Conservation (phyloP, 2,113 vertebrate species). For the Gasterosteus aculeatus region DNA sequence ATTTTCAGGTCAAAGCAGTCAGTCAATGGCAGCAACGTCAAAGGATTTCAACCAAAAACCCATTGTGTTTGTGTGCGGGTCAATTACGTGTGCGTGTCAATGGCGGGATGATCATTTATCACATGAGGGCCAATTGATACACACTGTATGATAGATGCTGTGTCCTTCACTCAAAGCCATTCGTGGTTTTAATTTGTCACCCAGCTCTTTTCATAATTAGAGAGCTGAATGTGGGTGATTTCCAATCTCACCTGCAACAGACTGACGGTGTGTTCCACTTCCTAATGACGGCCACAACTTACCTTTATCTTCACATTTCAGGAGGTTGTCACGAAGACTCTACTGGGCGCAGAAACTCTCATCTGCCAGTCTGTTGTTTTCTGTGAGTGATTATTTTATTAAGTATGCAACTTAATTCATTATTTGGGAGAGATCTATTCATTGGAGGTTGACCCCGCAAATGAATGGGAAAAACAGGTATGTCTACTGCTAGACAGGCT, state of each 20-base stretch:
- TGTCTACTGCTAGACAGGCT: background rate
- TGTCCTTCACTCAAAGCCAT: background rate
- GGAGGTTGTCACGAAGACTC: background rate
- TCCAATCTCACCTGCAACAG: conserved; percentile 7
- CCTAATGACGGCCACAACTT: background rate
- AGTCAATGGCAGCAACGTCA: conserved; percentile 5
- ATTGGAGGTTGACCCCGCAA: background rate
- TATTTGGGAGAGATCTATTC: background rate
- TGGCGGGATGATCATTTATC: background rate
- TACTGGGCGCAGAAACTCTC: background rate
- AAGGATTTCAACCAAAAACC: background rate
- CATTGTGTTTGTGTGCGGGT: background rate
- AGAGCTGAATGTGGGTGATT: background rate
- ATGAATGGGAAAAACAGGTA: background rate
- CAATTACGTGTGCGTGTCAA: background rate
- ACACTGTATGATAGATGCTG: background rate
- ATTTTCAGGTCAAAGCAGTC: background rate
- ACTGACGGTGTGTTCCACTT: background rate
- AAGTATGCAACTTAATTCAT: background rate
- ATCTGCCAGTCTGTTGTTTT: background rate
- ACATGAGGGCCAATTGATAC: background rate
- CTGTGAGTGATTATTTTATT: conserved; percentile 8
- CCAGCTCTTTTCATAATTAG: background rate
- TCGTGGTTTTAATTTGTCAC: background rate
- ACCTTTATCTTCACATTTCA: background rate